phyloP scores from a whole-genome alignment of 2,113 vertebrate genomes.

The Dendropsophus ebraccatus region DNA sequence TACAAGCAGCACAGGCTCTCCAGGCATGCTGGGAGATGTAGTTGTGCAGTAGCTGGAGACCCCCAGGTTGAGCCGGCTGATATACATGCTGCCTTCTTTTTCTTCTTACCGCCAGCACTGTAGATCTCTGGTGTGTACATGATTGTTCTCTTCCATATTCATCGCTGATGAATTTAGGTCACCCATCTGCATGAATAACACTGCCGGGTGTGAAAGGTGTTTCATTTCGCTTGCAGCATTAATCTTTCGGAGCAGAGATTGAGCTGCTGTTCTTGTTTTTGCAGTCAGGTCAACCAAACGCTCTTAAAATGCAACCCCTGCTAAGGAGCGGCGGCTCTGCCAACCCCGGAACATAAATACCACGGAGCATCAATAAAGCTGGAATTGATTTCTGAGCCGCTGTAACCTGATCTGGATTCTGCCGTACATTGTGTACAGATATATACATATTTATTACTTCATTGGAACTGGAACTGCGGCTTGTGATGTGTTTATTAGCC shows the following conservation, averaged over 20 bases:
- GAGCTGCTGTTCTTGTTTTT: slow-evolving; percentile 6
- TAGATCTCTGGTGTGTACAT: neutral
- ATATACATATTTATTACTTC: slow-evolving; percentile 54
- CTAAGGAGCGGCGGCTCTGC: neutral
- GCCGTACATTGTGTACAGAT: slow-evolving; percentile 18
- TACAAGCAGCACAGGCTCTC: too few relatives aligned
- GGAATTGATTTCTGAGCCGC: slow-evolving; percentile 26
- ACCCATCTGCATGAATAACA: neutral
- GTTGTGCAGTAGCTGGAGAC: too few relatives aligned
- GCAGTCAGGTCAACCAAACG: neutral
- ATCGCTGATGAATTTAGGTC: neutral
- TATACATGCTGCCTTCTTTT: neutral
- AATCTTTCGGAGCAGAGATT: slow-evolving; percentile 26
- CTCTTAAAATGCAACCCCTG: slow-evolving; percentile 7
- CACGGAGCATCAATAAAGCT: slow-evolving; percentile 36
- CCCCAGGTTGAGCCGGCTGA: too few relatives aligned
- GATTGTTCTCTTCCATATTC: neutral
- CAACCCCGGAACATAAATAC: slow-evolving; percentile 14
- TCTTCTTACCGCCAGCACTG: neutral
- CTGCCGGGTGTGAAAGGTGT: neutral
- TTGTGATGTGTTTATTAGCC: slow-evolving; percentile 50
- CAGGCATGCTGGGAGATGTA: too few relatives aligned
- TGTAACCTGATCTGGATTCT: slow-evolving; percentile 35
- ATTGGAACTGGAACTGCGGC: slow-evolving; percentile 23
- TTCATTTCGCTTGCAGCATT: slow-evolving; percentile 4